Evolutionary conservation across 2,113 vertebrate species (phyloP).

Genomic region (Microtus richardsoni): DNA sequence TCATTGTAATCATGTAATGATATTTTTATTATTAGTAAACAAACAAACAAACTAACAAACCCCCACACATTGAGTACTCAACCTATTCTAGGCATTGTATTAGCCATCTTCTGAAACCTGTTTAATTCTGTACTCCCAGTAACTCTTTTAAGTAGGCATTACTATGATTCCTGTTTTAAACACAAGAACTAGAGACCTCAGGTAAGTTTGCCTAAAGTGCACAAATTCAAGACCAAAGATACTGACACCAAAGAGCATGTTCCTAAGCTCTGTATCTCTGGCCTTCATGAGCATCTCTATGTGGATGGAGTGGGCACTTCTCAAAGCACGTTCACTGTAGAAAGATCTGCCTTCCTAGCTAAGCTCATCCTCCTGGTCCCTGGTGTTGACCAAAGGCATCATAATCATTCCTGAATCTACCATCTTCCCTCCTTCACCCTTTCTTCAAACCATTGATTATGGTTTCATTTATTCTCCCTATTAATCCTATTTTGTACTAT

Average conservation of each 20-base stretch:
- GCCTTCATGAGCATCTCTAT: neutral
- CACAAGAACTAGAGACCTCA: neutral
- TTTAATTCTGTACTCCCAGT: neutral
- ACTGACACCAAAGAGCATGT: neutral
- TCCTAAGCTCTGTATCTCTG: neutral
- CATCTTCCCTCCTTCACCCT: neutral
- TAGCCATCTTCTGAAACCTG: neutral
- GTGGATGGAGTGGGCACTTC: neutral
- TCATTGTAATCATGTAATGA: no score
- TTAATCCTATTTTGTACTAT: neutral
- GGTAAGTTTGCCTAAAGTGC: neutral
- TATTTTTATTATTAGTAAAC: neutral
- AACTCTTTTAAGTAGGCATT: neutral
- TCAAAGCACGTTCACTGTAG: neutral
- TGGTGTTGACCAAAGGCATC: neutral
- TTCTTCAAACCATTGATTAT: no score
- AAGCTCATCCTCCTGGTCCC: neutral
- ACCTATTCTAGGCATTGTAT: neutral
- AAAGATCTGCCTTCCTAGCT: neutral
- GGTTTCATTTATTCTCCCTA: neutral
- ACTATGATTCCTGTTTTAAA: conserved; percentile 2
- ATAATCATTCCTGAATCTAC: neutral
- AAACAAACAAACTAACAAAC: conserved; percentile 2
- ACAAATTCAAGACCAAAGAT: neutral
- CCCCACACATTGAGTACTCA: neutral